Evolutionary conservation across 2,888 invertebrate species (phyloP).

Genomic region (Hipparchia sbordonii): DNA sequence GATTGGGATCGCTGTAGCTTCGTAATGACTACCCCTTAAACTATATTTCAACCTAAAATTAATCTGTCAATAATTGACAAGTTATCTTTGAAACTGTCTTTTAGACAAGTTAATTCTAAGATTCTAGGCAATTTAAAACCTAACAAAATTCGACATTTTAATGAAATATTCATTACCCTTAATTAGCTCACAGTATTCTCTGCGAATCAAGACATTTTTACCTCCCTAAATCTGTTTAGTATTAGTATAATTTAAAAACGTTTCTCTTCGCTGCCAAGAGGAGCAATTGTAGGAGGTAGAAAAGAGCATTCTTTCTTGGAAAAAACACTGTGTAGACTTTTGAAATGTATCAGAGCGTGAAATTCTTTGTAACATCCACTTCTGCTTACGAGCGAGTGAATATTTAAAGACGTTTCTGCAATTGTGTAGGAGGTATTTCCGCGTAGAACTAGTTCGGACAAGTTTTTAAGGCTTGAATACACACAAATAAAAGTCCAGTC

Average conservation of each 20-base stretch:
- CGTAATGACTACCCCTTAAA: no score
- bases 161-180: no score
- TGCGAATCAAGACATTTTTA: no score
- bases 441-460: background rate
- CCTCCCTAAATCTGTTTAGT: background rate
- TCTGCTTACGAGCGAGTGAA: slow-evolving; percentile 15
- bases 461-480: background rate
- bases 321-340: slow-evolving; percentile 21
- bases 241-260: slow-evolving; percentile 8
- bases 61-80: no score
- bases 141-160: no score
- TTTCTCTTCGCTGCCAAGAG: background rate
- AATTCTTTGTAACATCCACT: slow-evolving; percentile 24
- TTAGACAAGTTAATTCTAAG: no score
- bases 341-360: slow-evolving; percentile 32
- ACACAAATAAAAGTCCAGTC: no score
- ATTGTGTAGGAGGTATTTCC: slow-evolving; percentile 1
- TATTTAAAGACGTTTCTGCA: slow-evolving; percentile 17
- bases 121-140: no score
- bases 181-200: no score
- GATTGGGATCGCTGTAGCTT: no score
- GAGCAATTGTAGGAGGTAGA: slow-evolving; percentile 15
- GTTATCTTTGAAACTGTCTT: no score
- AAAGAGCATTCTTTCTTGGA: slow-evolving; percentile 15
- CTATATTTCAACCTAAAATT: no score